A percentile compares a stretch with the other conserved stretches of the same genome.
phyloP scores from a whole-genome alignment of 1,140 invertebrate species.

The Sycobia sp. region DNA sequence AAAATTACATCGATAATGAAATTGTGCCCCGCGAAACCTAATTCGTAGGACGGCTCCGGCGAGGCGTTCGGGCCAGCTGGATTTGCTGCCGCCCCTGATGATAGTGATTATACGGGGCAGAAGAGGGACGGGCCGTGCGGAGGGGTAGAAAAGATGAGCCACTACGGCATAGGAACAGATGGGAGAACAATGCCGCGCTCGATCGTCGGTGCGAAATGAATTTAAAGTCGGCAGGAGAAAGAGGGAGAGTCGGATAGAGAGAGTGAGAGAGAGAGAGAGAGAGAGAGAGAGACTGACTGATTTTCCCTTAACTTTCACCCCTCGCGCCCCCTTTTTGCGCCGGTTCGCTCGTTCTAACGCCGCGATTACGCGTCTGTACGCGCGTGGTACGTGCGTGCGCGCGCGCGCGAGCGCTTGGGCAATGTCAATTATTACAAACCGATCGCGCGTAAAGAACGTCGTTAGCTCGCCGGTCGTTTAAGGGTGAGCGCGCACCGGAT shows the following conservation, averaged over 20 bases:
- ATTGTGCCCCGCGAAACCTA: slow-evolving; percentile 45
- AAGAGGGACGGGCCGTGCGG: no score
- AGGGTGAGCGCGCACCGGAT: slow-evolving; percentile 9
- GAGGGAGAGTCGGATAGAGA: no score
- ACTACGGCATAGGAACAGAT: slow-evolving; percentile 47
- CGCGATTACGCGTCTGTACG: background rate
- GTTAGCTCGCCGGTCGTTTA: slow-evolving; percentile 41
- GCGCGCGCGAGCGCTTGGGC: slow-evolving; percentile 10
- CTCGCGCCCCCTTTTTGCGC: background rate
- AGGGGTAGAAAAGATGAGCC: slow-evolving; percentile 14
- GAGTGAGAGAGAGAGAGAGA: no score
- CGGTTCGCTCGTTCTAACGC: slow-evolving; percentile 3
- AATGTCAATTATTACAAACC: slow-evolving; percentile 56
- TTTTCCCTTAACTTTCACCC: background rate
- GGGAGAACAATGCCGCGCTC: slow-evolving; percentile 49
- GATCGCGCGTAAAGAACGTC: slow-evolving; percentile 54
- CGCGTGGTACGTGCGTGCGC: background rate
- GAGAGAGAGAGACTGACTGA: no score
- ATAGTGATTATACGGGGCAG: no score
- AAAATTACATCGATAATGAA: slow-evolving; percentile 59
- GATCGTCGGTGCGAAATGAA: slow-evolving; percentile 53
- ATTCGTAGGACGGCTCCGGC: slow-evolving; percentile 49
- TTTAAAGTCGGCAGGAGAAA: slow-evolving; percentile 51
- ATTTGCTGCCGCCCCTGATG: no score
- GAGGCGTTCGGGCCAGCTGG: no score